Evolutionary conservation across 2,113 vertebrate genomes (phyloP).

Genomic region (Hirundichthys speculiger): DNA sequence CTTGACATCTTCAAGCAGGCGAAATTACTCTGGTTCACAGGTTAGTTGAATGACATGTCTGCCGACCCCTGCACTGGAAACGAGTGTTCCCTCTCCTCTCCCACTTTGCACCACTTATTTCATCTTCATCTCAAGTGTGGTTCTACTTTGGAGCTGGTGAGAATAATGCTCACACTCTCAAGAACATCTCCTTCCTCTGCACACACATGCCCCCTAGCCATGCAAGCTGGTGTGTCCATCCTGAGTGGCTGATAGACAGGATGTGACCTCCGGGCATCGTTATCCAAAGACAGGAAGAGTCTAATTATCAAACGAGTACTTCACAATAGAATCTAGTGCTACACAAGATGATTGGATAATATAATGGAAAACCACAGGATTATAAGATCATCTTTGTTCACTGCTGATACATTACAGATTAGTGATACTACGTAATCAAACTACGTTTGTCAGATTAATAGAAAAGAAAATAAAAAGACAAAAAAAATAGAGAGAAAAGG

Average conservation of each 20-base stretch:
- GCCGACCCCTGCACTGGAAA: slow-evolving; percentile 24
- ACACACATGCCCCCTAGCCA: slow-evolving; percentile 46
- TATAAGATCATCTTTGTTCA: neutral
- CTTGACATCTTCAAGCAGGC: slow-evolving; percentile 16
- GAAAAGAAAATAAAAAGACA: slow-evolving; percentile 11
- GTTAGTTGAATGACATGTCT: slow-evolving; percentile 42
- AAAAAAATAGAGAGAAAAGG: slow-evolving; percentile 13
- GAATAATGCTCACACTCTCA: slow-evolving; percentile 37
- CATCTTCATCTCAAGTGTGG: slow-evolving; percentile 47
- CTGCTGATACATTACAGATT: slow-evolving; percentile 31
- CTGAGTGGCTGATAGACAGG: slow-evolving; percentile 63
- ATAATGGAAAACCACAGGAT: neutral
- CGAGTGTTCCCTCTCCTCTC: slow-evolving; percentile 17
- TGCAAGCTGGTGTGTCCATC: slow-evolving; percentile 38
- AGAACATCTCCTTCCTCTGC: slow-evolving; percentile 46
- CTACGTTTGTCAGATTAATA: neutral
- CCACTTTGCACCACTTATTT: slow-evolving; percentile 46
- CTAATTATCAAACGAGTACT: slow-evolving; percentile 65
- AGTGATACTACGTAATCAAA: neutral
- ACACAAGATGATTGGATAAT: slow-evolving; percentile 3
- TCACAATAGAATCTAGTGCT: slow-evolving; percentile 47
- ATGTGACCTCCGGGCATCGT: slow-evolving; percentile 70
- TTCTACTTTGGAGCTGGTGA: slow-evolving; percentile 55
- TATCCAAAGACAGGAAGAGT: slow-evolving; percentile 68
- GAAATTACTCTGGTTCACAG: slow-evolving; percentile 35